Evolutionary conservation across 1,140 invertebrate genomes (phyloP).

Genomic region (Lamellibrachia luymesi): DNA sequence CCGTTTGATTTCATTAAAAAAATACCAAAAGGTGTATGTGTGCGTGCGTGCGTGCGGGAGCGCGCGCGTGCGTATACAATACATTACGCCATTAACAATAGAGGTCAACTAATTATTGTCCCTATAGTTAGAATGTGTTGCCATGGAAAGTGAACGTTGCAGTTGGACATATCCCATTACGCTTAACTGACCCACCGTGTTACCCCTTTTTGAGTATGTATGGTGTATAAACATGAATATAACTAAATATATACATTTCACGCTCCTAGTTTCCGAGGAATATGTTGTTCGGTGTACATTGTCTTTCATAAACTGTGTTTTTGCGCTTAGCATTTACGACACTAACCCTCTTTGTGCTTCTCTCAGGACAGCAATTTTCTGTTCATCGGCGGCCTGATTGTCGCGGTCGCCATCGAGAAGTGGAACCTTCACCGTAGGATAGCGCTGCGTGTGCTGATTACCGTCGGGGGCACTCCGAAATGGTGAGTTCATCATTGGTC

Average conservation of each 20-base stretch:
- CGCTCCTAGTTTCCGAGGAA: too few relatives aligned
- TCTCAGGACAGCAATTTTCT: slow-evolving; percentile 69
- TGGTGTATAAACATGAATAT: not conserved
- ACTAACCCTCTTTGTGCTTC: not conserved
- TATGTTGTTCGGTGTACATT: not conserved
- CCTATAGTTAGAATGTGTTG: not conserved
- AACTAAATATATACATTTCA: not conserved
- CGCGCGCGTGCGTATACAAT: too few relatives aligned
- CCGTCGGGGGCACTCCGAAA: slow-evolving; percentile 67
- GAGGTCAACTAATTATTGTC: too few relatives aligned
- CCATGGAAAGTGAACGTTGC: too few relatives aligned
- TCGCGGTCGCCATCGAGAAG: slow-evolving; percentile 83
- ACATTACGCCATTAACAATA: too few relatives aligned
- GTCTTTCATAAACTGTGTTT: not conserved
- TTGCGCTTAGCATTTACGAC: not conserved
- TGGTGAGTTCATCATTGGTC: slow-evolving; percentile 20
- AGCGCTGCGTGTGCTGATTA: slow-evolving; percentile 74
- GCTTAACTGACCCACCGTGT: not conserved
- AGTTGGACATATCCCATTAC: too few relatives aligned
- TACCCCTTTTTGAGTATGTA: not conserved
- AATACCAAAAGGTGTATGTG: not conserved
- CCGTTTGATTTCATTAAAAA: too few relatives aligned
- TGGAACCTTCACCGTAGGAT: slow-evolving; percentile 81
- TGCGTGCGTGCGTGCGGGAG: not conserved
- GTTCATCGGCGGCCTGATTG: slow-evolving; percentile 71